phyloP scores from a whole-genome alignment of 2,797 vertebrate species.

The Mycteria americana region DNA sequence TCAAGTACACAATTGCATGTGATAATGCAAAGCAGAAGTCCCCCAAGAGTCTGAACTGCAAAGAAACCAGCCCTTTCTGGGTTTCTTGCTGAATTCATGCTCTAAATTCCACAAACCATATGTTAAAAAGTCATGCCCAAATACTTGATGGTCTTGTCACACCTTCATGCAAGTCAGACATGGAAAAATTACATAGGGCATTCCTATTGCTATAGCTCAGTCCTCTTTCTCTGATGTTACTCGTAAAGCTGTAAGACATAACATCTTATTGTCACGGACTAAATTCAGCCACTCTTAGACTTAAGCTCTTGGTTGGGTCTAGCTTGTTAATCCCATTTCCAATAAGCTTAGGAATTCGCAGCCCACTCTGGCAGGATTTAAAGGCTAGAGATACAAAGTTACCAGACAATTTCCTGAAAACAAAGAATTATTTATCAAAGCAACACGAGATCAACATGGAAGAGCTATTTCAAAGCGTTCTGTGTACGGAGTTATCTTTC shows the following conservation, averaged over 20 bases:
- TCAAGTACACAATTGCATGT: not conserved
- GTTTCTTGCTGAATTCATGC: not conserved
- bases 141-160: not conserved
- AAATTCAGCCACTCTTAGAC: not conserved
- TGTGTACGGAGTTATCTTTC: rapidly evolving
- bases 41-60: not conserved
- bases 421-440: not conserved
- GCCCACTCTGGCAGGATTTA: not conserved
- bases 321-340: not conserved
- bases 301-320: not conserved
- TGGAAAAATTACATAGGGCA: not conserved
- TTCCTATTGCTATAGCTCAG: not conserved
- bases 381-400: not conserved
- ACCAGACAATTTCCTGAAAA: not conserved
- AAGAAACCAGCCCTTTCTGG: not conserved
- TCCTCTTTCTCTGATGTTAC: rapidly evolving
- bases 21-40: not conserved
- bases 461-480: not conserved
- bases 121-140: not conserved
- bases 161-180: not conserved
- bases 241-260: not conserved
- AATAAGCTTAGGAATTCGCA: not conserved
- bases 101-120: not conserved
- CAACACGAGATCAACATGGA: rapidly evolving
- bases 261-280: not conserved